Evolutionary conservation across 2,888 invertebrate species (phyloP), one percentile per base, ranked within the genome.

Genomic region (Gymnocheta viridis): DNA sequence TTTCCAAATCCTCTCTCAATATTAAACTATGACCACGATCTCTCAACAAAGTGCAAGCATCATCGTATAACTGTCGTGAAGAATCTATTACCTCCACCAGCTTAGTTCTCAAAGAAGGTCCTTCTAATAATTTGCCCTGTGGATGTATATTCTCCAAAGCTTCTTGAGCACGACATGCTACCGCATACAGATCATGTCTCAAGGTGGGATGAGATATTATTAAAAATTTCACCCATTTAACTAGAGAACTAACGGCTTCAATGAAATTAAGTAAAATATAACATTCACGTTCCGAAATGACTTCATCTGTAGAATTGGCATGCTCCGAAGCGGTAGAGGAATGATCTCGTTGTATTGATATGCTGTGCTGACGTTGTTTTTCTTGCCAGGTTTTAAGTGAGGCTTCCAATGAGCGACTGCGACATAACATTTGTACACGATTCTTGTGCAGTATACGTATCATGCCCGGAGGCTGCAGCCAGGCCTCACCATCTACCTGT

Each of bases 401-500:
- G 73, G 96, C 96, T 92, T 99, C 98, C 86, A 99, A 93, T 6
- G 96, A 95, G 87, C 98, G 94, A 91, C 98, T 98, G 82, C 98
- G 93, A 89, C 97, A 97, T 27, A 99, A 93, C 97, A 99, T 98
- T 93, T 98, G 98, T 90, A 98, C 98, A 72, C 98, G 94, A 92
- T 99, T 99, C 93, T 99, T 99, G 92, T 99, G 99, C 87, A 98
- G 95, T 87, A 99, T 98, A 76, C 98, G 94, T 87, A 99, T 98
- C 91, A 98, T 97, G 44, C 99, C 99, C 0, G 99, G 98, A 0
- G 98, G 98, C 91, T 99, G 99, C 49, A 98, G 94, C 99, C 99
- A 99, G 1, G 99, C 98, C 92, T 99, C 99, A 0, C 99, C 99
- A 90, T 99, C 99, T 49, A 98, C 98, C 93, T 97, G 97, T 70